Percentiles rank a stretch among this genome's conserved stretches.
Evolutionary conservation across 2,888 invertebrate species (phyloP).

Genomic region (Andricus quercusramuli): DNA sequence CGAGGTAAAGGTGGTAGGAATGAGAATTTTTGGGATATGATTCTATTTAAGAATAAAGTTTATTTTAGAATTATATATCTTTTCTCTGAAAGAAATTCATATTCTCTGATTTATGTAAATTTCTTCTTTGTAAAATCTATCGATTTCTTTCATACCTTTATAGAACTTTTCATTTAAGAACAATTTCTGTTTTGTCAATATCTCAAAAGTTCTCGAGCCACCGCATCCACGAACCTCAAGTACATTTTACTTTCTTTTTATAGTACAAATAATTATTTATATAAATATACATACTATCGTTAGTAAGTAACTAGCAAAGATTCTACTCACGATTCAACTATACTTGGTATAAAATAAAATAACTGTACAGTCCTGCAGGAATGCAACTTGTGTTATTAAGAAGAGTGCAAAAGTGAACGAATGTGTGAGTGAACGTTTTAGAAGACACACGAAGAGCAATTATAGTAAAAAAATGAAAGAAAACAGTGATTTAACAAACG

Average conservation of each 20-base stretch:
- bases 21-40: conserved; percentile 49
- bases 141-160: conserved; percentile 35
- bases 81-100: not conserved
- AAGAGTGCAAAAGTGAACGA: conserved; percentile 45
- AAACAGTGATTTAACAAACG: conserved; percentile 55
- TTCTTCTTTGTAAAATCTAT: not conserved
- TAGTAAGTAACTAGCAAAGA: conserved; percentile 72
- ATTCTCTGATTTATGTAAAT: not conserved
- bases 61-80: not conserved
- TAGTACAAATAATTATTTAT: conserved; percentile 77
- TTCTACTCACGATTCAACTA: conserved; percentile 78
- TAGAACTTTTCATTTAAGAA: conserved; percentile 15
- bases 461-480: conserved; percentile 49
- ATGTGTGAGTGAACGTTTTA: conserved; percentile 37
- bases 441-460: conserved; percentile 50
- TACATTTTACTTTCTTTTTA: conserved; percentile 73
- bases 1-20: conserved; percentile 57
- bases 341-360: conserved; percentile 57
- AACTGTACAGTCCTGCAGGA: conserved; percentile 50
- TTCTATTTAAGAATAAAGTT: not conserved
- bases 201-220: conserved; percentile 59
- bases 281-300: conserved; percentile 61
- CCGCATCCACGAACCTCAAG: conserved; percentile 58
- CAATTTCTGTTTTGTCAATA: conserved; percentile 13
- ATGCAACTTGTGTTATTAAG: conserved; percentile 41